Conservation (phyloP, 2,888 invertebrate species). For the Aleiodes leptofemur region DNA sequence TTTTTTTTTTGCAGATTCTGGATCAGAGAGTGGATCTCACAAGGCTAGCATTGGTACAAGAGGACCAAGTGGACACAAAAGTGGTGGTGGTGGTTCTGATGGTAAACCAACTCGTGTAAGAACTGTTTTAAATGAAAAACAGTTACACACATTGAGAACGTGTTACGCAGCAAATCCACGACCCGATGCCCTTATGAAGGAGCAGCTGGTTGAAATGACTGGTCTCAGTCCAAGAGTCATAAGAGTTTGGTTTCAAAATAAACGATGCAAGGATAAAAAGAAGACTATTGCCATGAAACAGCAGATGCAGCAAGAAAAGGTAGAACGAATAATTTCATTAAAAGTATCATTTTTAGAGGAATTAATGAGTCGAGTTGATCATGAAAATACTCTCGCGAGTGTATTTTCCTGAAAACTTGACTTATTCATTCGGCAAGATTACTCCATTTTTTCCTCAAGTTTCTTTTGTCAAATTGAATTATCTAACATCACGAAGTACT, state of each 20-base stretch:
- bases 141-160: constrained; percentile 96
- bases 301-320: constrained; percentile 99
- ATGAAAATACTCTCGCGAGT: too few species aligned
- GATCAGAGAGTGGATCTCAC: constrained; percentile 92
- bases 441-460: too few species aligned
- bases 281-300: constrained; percentile 97
- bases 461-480: not conserved
- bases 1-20: constrained; percentile 83
- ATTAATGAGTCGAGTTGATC: too few species aligned
- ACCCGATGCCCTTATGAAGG: constrained; percentile 99
- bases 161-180: constrained; percentile 98
- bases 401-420: too few species aligned
- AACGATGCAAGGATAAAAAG: constrained; percentile 98
- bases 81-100: constrained; percentile 81
- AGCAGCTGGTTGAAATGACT: constrained; percentile 99
- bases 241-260: constrained; percentile 99
- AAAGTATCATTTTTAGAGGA: too few species aligned
- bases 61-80: constrained; percentile 78
- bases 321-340: constrained; percentile 72
- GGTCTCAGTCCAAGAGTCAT: constrained; percentile 97
- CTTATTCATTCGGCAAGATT: too few species aligned
- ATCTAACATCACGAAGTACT: constrained; percentile 76
- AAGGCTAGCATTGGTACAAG: constrained; percentile 81
- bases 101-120: constrained; percentile 99
- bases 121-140: constrained; percentile 99